phyloP scores from a whole-genome alignment of 2,113 vertebrate genomes.

The Cynoglossus semilaevis region DNA sequence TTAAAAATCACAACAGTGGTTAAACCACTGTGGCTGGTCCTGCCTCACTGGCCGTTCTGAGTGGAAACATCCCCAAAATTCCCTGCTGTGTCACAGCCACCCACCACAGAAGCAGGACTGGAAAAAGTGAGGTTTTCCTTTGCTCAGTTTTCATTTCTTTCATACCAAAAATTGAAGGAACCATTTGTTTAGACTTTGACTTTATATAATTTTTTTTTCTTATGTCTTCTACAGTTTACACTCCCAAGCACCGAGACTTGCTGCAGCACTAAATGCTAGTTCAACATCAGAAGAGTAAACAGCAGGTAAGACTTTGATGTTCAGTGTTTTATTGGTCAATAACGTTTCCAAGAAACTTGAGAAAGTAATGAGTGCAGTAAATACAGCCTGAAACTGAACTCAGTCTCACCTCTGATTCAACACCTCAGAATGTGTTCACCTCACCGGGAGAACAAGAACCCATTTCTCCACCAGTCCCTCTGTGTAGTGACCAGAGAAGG shows the following conservation, averaged over 20 bases:
- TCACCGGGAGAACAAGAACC: constrained; percentile 20
- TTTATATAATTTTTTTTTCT: too few relatives aligned
- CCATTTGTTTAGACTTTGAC: too few relatives aligned
- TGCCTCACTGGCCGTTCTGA: background rate
- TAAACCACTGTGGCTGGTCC: constrained; percentile 2
- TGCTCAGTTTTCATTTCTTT: background rate
- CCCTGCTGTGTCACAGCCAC: constrained; percentile 6
- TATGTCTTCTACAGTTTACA: too few relatives aligned
- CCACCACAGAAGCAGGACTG: background rate
- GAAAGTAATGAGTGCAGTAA: too few relatives aligned
- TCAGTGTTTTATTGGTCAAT: too few relatives aligned
- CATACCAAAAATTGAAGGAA: too few relatives aligned
- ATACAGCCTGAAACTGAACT: too few relatives aligned
- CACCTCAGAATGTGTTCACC: background rate
- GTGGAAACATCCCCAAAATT: background rate
- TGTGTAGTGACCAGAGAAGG: background rate
- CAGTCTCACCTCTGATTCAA: background rate
- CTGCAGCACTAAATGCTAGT: too few relatives aligned
- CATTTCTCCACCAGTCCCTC: constrained; percentile 3
- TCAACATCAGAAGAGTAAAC: too few relatives aligned
- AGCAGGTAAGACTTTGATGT: too few relatives aligned
- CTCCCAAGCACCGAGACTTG: too few relatives aligned
- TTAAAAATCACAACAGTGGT: background rate
- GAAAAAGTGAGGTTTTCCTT: constrained; percentile 10
- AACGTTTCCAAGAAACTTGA: too few relatives aligned